Base-by-base conservation (phyloP, 2,888 invertebrate species). In the Watsonalla cultraria region DNA sequence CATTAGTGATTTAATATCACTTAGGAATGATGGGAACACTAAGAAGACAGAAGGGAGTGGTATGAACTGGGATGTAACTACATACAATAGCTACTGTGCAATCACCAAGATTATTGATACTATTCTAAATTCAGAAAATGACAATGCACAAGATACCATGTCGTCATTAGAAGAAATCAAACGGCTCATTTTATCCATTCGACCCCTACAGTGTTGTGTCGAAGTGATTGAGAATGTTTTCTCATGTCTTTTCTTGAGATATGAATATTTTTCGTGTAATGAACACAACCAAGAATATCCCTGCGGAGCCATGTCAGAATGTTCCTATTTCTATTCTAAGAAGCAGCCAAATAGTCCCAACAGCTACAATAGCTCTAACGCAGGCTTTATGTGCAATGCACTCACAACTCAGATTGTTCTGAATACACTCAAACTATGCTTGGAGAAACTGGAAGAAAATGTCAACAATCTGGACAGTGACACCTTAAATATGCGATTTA, bases 161-260 rank as follows among this genome's bases (percentile, higher is more conserved):
- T 73, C 80, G n/a, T 80, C 86, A 0, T 73, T 92, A 56, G 90
- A 91, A 51, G 88, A 90, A 59, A 78, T 91, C 8, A 90, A 88
- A 74, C 77, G 87, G 5, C 79, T 91, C 49, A 74, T 92, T n/a
- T 71, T 91, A 50, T 83, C 85, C 39, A 84, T 92, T 51, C 83
- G 86, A 58, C 91, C 92, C 15, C 59, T 87, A 45, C 78, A 82
- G 57, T 83, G 84, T 61, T 92, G 92, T 66, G 76, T 93, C 51
- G 94, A 95, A 83, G 88, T 94, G 0, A 90, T 96, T 54, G 94
- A 95, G 77, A 93, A 95, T 76, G 92, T 96, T 61, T 96, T 95
- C 76, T 91, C 93, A 0, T 91, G 95, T 64, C 86, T 96, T 45
- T 95, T 95, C 78, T 70, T 95, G 50, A 91, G 93, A 61, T 91